phyloP scores from a whole-genome alignment of 2,888 invertebrate species.

The Temnothorax ravouxi region DNA sequence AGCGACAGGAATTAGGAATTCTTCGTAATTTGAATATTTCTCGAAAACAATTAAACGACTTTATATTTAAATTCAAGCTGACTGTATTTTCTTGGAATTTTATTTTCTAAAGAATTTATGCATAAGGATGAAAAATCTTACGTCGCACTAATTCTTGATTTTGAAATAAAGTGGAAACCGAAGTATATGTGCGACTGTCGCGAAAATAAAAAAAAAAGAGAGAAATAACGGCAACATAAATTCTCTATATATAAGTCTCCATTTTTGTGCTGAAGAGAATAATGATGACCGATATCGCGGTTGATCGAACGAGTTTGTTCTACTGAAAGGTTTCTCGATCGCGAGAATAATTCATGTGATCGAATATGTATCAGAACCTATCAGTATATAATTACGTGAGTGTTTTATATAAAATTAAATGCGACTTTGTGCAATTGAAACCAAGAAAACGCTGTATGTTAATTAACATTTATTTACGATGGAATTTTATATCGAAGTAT shows the following conservation, averaged over 20 bases:
- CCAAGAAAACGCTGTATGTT: background rate
- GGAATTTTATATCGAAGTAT: background rate
- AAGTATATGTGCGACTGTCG: background rate
- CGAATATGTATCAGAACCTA: background rate
- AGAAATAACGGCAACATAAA: slow-evolving; percentile 16
- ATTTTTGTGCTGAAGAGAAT: slow-evolving; percentile 16
- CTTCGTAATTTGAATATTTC: slow-evolving; percentile 6
- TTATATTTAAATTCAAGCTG: background rate
- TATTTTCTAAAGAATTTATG: slow-evolving; percentile 6
- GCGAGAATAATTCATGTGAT: slow-evolving; percentile 37
- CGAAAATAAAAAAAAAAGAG: background rate
- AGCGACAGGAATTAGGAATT: background rate
- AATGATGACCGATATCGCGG: slow-evolving; percentile 15
- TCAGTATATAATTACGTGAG: background rate
- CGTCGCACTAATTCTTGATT: background rate
- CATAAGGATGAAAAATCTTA: background rate
- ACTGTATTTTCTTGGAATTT: slow-evolving; percentile 8
- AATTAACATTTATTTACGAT: background rate
- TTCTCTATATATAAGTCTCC: background rate
- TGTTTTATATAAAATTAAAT: slow-evolving; percentile 16
- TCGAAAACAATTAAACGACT: background rate
- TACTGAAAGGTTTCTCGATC: slow-evolving; percentile 24
- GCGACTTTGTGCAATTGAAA: background rate
- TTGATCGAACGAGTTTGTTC: slow-evolving; percentile 28
- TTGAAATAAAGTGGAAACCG: background rate